Percentiles rank a stretch among this genome's conserved stretches.
These are phyloP conservation scores for Elephantulus edwardii DNA, from an alignment of 2,113 vertebrate genomes.

Conservation along the genomic window DNA sequence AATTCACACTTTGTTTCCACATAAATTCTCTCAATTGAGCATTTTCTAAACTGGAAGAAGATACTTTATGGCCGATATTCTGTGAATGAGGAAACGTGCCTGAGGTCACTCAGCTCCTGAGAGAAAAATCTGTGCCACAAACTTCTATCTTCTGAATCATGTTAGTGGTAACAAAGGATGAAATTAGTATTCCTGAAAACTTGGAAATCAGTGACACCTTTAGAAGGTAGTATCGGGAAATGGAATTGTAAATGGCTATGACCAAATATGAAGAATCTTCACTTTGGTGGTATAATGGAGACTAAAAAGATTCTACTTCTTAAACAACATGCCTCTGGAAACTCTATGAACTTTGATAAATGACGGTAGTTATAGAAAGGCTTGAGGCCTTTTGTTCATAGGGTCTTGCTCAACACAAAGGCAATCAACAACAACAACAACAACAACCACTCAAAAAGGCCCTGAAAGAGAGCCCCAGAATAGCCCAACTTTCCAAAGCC, in stretches of 20 bases:
- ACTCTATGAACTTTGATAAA: too few relatives aligned
- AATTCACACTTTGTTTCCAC: not conserved
- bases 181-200: not conserved
- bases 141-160: not conserved
- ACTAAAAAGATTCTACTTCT: not conserved
- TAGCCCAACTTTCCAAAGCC: not conserved
- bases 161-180: not conserved
- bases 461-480: not conserved
- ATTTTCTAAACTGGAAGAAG: not conserved
- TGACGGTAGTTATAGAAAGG: too few relatives aligned
- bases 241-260: not conserved
- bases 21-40: not conserved
- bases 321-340: too few relatives aligned
- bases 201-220: slow-evolving; percentile 22
- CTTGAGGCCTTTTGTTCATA: too few relatives aligned
- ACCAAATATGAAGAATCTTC: not conserved
- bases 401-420: too few relatives aligned
- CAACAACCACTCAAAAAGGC: not conserved
- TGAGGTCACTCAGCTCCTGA: not conserved
- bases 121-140: not conserved
- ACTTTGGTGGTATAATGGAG: not conserved
- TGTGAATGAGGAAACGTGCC: slow-evolving; percentile 10
- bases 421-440: too few relatives aligned
- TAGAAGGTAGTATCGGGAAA: slow-evolving; percentile 16
- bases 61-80: slow-evolving; percentile 21